Base-by-base conservation (phyloP, 2,797 vertebrate species). In the Karalla daura region DNA sequence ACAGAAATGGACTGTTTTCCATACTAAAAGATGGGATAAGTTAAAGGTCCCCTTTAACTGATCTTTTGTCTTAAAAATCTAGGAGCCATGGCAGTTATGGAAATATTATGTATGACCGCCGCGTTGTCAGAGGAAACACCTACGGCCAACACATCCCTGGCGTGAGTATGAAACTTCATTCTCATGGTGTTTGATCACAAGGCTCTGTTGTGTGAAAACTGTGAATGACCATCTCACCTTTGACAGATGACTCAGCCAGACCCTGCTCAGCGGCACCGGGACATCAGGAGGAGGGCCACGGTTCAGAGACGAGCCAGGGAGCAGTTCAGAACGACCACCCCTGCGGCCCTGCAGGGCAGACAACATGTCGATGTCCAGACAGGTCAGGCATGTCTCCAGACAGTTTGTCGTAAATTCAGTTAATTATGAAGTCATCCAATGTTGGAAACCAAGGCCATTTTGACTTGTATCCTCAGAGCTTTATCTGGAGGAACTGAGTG, bases 91-190 rank as follows among this genome's bases (percentile, higher is more conserved):
- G n/a, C 7, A 76, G 2, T 21, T 94, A 90, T 54, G 91, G 93
- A 66, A 98, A 98, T 84, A 95, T 99, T 44, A 97, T 97, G 96
- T 94, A 94, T 43, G 97, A 99, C 81, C 87, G 94, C 1, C 94
- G 96, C n/a, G 95, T 98, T 61, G 92, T 98, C 77, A 94, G 96
- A 33, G 96, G 97, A 81, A 96, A 93, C 76, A 96, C 95, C 0
- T 94, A 96, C 0, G 91, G 94, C 6, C 81, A 93, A 1, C 88
- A 89, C 0, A 33, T 86, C 1, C 92, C 91, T 1, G 50, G 52
- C 88, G 97, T 98, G 78, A 54, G 93, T 78, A 32, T n/a, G 15
- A 61, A 46, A 24, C n/a, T 39, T 33, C 2, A 1, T 21, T 28
- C n/a, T 54, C 11, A 1, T 5, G 10, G 3, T 45, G 21, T 3